These are phyloP conservation scores for Gymnorhina tibicen DNA, from an alignment of 2,113 vertebrate genomes.

Conservation along the genomic window DNA sequence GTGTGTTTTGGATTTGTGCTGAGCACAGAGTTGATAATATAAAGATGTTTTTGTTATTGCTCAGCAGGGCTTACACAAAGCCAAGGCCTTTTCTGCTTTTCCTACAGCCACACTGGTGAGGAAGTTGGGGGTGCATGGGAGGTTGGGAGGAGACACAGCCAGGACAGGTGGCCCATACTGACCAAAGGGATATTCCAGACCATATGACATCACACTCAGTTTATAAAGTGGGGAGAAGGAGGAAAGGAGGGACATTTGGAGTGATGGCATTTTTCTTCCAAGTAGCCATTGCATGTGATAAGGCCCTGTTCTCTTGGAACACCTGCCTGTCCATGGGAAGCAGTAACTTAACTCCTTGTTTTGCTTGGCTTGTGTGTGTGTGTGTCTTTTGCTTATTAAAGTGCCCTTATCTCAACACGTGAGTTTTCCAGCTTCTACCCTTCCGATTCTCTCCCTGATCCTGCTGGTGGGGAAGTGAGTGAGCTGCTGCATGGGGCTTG, in stretches of 20 bases:
- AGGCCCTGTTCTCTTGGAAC: background rate
- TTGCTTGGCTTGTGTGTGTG: background rate
- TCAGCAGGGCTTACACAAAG: background rate
- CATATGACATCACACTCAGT: background rate
- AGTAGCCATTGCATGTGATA: background rate
- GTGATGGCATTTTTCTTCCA: background rate
- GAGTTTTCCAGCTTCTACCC: background rate
- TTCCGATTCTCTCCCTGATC: background rate
- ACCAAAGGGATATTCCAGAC: background rate
- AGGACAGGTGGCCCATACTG: background rate
- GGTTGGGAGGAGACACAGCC: background rate
- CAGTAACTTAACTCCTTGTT: background rate
- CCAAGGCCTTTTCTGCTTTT: background rate
- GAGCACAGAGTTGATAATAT: background rate
- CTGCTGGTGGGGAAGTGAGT: background rate
- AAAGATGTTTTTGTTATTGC: background rate
- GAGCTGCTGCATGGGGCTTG: background rate
- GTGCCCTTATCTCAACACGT: background rate
- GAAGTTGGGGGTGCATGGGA: background rate
- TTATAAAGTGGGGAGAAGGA: too few relatives aligned
- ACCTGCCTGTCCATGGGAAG: background rate
- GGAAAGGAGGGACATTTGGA: background rate
- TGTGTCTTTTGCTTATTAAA: background rate
- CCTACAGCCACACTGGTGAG: accelerated
- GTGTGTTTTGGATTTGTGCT: background rate